A percentile compares a stretch with the other conserved stretches of the same genome.
phyloP scores from a whole-genome alignment of 2,113 vertebrate genomes.

The Misgurnus anguillicaudatus region DNA sequence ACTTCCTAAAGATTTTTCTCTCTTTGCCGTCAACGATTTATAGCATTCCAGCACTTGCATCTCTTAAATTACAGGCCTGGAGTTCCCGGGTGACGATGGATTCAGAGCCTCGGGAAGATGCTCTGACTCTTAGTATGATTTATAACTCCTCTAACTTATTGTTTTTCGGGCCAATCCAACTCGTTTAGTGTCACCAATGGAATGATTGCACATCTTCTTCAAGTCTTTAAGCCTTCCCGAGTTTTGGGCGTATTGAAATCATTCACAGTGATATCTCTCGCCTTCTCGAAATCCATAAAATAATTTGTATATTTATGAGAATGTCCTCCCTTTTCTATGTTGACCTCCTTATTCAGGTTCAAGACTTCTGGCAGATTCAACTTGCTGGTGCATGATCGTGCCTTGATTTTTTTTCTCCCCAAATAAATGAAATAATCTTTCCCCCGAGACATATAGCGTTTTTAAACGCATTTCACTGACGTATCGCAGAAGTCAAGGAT shows the following conservation, averaged over 20 bases:
- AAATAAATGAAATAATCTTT: background rate
- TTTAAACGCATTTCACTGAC: background rate
- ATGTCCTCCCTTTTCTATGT: conserved; percentile 22
- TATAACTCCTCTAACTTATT: conserved; percentile 39
- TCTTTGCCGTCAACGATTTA: conserved; percentile 73
- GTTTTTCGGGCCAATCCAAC: conserved; percentile 47
- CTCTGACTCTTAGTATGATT: conserved; percentile 57
- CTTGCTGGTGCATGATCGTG: background rate
- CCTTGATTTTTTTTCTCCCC: background rate
- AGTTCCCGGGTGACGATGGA: conserved; percentile 71
- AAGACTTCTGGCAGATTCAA: conserved; percentile 14
- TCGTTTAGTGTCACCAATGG: conserved; percentile 49
- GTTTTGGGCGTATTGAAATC: conserved; percentile 49
- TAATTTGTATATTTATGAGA: conserved; percentile 47
- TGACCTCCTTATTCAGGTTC: background rate
- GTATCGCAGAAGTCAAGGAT: background rate
- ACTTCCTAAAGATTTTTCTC: conserved; percentile 47
- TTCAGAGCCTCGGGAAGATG: conserved; percentile 62
- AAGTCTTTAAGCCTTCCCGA: conserved; percentile 29
- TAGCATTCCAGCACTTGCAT: conserved; percentile 69
- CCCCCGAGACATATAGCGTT: conserved; percentile 7
- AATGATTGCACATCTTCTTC: conserved; percentile 39
- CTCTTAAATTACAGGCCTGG: conserved; percentile 80
- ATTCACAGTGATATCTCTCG: conserved; percentile 40
- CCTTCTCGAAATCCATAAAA: conserved; percentile 40